phyloP scores from a whole-genome alignment of 2,888 invertebrate genomes.

The Tortrix viridana region DNA sequence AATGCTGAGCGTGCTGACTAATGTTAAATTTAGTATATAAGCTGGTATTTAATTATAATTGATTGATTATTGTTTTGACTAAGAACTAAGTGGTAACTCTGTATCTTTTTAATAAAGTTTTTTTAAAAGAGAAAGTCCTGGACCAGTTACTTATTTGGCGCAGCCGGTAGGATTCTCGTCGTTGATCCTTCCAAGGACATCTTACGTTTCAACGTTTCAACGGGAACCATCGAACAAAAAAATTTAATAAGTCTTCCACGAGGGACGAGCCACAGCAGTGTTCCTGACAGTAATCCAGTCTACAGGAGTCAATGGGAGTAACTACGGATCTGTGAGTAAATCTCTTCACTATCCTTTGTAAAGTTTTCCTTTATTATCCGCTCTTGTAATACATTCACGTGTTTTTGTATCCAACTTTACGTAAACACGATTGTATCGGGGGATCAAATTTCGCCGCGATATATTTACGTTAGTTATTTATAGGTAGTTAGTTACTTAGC shows the following conservation, averaged over 20 bases:
- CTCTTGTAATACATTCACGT: constrained; percentile 1
- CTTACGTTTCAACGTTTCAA: no score
- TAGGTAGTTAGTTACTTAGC: no score
- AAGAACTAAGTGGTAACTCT: background rate
- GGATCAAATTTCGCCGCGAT: background rate
- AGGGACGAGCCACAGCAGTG: background rate
- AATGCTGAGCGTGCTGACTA: constrained; percentile 1
- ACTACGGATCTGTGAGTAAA: constrained; percentile 10
- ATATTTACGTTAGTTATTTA: no score
- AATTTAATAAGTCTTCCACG: constrained; percentile 7
- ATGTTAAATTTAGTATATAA: constrained; percentile 1
- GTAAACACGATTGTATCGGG: background rate
- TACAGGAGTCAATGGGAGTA: constrained; percentile 1
- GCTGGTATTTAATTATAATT: background rate
- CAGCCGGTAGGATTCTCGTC: no score
- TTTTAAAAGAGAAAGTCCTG: background rate
- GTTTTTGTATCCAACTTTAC: constrained; percentile 3
- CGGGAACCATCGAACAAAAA: constrained; percentile 3
- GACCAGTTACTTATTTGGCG: background rate
- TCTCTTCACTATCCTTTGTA: constrained; percentile 18
- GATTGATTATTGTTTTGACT: background rate
- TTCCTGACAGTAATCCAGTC: background rate
- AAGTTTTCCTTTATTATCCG: constrained; percentile 15
- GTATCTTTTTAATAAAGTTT: background rate
- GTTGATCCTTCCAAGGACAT: no score